Evolutionary conservation across 2,888 invertebrate genomes (phyloP), one percentile per base, ranked within the genome.

Genomic region (Drosophila ezoana): DNA sequence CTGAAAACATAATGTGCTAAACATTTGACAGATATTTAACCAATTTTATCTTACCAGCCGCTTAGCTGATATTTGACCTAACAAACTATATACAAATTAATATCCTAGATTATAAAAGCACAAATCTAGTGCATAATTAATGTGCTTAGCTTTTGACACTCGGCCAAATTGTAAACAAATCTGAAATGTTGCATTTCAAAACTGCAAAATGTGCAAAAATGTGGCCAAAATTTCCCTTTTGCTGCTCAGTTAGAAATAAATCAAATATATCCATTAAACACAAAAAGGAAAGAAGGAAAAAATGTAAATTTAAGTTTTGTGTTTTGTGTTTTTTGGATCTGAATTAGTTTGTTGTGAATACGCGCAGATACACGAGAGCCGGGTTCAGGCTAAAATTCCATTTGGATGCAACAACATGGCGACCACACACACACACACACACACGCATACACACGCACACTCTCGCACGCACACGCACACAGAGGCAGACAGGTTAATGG

Each of bases 401-500:
- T 72, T 78, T 65, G 61, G 69, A 48, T 63, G 69, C 72, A 80
- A 43, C 72, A 67, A 81, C 73, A 82, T 76, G 67, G 70, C 79
- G 54, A 59, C 69, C 82, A 75, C 66, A 64, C 18, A 49, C 28
- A 37, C 48, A 54, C 48, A 56, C 44, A 38, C 49, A 33, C 43
- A 14, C 44, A 14, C 32, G 1, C 23, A 20, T 4, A 23, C 23
- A 6, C 23, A 23, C 23, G 1, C 23, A 4, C 20, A 4, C 20
- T n/a, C n/a, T n/a, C n/a, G 5, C 20, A 62, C 41, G 18, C 35
- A 41, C 38, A 23, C 18, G 9, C 32, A 18, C 38, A 35, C 51
- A 54, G 16, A 13, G 45, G 47, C n/a, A 63, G 69, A 54, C 70
- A 65, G 65, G 64, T 71, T 73, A 77, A 54, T 62, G 68, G 67